phyloP scores from a whole-genome alignment of 2,113 vertebrate species.

The Atherinomorus stipes region DNA sequence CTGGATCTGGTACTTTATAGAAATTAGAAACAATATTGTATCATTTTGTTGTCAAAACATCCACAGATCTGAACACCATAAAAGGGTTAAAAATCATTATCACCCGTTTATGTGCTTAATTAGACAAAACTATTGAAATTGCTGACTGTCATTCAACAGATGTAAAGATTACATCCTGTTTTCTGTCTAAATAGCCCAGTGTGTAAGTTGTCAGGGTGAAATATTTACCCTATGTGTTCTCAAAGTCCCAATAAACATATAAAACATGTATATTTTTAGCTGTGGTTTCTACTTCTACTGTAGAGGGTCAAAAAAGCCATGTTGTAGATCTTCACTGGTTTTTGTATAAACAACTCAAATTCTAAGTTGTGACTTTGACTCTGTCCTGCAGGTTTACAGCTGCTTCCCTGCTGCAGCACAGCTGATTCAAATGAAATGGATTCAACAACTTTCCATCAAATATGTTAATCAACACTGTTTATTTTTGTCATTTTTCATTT shows the following conservation, averaged over 20 bases:
- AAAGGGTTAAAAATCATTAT: too few relatives aligned
- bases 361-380: constrained; percentile 32
- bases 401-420: too few relatives aligned
- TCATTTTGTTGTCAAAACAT: too few relatives aligned
- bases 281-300: neutral
- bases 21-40: too few relatives aligned
- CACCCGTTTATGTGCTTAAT: neutral
- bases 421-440: too few relatives aligned
- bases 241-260: constrained; percentile 65
- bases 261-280: constrained; percentile 30
- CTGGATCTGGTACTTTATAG: too few relatives aligned
- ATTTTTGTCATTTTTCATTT: too few relatives aligned
- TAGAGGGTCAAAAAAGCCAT: neutral
- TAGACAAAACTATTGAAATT: neutral
- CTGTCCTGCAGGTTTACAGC: too few relatives aligned
- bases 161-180: neutral
- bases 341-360: neutral
- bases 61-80: too few relatives aligned
- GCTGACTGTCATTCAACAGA: neutral
- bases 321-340: neutral
- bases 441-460: too few relatives aligned
- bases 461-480: too few relatives aligned
- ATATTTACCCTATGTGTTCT: constrained; percentile 46
- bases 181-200: constrained; percentile 22
- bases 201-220: constrained; percentile 38